A percentile compares a stretch with the other conserved stretches of the same genome.
phyloP scores from a whole-genome alignment of 1,140 invertebrate species.

The Dreissena rostriformis region DNA sequence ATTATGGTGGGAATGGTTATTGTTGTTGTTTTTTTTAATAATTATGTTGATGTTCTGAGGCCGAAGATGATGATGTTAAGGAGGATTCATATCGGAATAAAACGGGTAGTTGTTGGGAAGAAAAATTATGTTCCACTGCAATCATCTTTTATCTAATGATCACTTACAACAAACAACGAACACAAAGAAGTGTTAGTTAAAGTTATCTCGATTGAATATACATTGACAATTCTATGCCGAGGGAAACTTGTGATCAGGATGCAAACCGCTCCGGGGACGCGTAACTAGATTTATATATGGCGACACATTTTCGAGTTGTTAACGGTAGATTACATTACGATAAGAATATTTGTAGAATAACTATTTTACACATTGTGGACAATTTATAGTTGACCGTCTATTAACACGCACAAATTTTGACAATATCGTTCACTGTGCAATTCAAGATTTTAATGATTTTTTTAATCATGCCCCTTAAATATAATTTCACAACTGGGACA shows the following conservation, averaged over 20 bases:
- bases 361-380: slow-evolving; percentile 2
- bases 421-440: not conserved
- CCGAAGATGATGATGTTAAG: no score
- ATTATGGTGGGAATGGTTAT: no score
- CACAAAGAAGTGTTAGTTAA: not conserved
- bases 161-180: no score
- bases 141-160: no score
- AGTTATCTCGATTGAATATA: not conserved
- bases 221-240: not conserved
- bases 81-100: no score
- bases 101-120: no score
- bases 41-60: no score
- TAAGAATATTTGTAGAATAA: not conserved
- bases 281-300: not conserved
- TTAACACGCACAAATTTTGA: slow-evolving; percentile 25
- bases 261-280: slow-evolving; percentile 1
- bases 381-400: slow-evolving; percentile 12
- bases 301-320: slow-evolving; percentile 3
- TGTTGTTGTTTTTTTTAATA: no score
- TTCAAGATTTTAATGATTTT: slow-evolving; percentile 12
- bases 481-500: no score
- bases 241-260: not conserved
- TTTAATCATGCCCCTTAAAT: slow-evolving; percentile 1
- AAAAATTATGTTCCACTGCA: no score
- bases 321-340: not conserved